phyloP scores from a whole-genome alignment of 2,888 invertebrate genomes.

The Geotrupes spiniger region DNA sequence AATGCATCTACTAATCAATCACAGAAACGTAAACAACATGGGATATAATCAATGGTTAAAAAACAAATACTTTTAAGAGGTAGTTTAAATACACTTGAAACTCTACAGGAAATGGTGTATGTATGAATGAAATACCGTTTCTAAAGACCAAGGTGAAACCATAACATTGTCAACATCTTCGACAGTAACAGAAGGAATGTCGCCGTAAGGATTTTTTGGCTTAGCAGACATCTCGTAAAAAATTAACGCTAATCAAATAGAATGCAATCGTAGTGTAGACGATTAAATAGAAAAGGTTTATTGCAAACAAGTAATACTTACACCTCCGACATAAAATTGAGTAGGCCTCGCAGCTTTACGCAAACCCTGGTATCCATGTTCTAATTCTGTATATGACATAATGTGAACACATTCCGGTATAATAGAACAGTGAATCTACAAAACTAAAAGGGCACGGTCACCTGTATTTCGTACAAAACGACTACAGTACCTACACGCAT shows the following conservation, averaged over 20 bases:
- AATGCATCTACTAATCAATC: no score
- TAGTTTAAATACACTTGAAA: no score
- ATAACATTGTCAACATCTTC: slow-evolving; percentile 42
- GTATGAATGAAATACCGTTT: slow-evolving; percentile 20
- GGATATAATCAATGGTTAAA: no score
- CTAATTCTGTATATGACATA: slow-evolving; percentile 91
- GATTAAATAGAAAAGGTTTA: neutral
- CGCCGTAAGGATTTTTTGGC: slow-evolving; percentile 12
- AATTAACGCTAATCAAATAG: neutral
- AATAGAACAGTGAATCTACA: neutral
- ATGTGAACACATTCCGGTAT: slow-evolving; percentile 19
- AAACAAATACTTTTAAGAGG: no score
- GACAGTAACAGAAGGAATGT: slow-evolving; percentile 40
- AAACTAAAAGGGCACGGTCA: neutral
- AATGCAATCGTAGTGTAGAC: neutral
- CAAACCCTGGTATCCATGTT: slow-evolving; percentile 88
- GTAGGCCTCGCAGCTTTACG: slow-evolving; percentile 64
- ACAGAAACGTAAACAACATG: no score
- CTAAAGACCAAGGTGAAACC: slow-evolving; percentile 35
- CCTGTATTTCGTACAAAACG: neutral
- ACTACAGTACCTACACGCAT: no score
- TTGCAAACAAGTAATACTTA: slow-evolving; percentile 51
- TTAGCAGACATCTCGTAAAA: slow-evolving; percentile 12
- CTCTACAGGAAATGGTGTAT: slow-evolving; percentile 13
- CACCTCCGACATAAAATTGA: slow-evolving; percentile 71